Percentiles rank a stretch among this genome's conserved stretches.
Conservation (phyloP, 1,140 invertebrate genomes). For the Rhopalosiphum maidis region DNA sequence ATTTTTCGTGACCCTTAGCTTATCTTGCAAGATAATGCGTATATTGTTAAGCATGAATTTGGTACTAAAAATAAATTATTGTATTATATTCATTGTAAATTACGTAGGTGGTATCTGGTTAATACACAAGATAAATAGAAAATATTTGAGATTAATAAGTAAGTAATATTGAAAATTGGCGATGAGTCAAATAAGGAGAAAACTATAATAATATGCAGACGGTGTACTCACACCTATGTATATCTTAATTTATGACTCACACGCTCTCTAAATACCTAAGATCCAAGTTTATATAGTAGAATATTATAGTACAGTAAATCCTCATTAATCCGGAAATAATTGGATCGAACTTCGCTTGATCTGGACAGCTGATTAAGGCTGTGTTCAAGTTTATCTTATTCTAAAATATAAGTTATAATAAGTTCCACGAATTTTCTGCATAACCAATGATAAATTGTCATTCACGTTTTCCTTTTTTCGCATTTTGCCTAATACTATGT, state of each 20-base stretch:
- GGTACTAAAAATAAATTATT: not conserved
- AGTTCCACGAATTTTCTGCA: too few species aligned
- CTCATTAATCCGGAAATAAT: too few species aligned
- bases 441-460: too few species aligned
- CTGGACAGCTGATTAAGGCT: too few species aligned
- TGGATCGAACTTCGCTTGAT: too few species aligned
- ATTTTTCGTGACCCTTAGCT: not conserved
- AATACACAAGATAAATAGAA: not conserved
- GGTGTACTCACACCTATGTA: not conserved
- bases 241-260: not conserved
- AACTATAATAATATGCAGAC: not conserved
- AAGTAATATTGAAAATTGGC: not conserved
- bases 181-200: not conserved
- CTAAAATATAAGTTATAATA: too few species aligned
- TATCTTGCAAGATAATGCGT: not conserved
- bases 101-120: not conserved
- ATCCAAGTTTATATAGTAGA: not conserved
- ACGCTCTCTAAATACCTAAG: not conserved
- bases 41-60: not conserved
- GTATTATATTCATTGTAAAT: not conserved
- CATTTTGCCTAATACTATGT: too few species aligned
- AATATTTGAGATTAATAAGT: not conserved
- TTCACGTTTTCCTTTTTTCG: too few species aligned
- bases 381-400: too few species aligned
- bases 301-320: too few species aligned